phyloP scores from a whole-genome alignment of 2,113 vertebrate species.

The Oxyura jamaicensis region DNA sequence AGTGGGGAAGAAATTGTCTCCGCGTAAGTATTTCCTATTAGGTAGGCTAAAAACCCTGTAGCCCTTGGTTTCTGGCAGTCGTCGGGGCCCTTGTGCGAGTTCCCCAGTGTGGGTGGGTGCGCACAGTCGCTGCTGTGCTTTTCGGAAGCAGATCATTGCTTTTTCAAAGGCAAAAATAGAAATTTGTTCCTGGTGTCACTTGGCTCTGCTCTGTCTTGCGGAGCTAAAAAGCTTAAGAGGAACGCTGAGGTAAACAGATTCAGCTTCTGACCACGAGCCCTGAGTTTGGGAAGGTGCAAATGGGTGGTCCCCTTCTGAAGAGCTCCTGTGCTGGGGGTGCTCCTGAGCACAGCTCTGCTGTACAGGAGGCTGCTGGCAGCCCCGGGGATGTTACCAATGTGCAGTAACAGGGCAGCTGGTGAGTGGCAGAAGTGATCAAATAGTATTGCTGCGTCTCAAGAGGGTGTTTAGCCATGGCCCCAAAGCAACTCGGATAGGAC shows the following conservation, averaged over 20 bases:
- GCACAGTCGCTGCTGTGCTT: not conserved
- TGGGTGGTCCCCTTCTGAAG: not conserved
- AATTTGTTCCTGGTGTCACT: not conserved
- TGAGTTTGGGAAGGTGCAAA: not conserved
- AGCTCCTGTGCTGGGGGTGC: not conserved
- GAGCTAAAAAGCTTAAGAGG: not conserved
- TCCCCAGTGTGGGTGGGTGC: not conserved
- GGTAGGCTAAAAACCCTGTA: not conserved
- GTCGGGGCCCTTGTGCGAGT: rapidly evolving
- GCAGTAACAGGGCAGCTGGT: not conserved
- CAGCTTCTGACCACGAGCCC: not conserved
- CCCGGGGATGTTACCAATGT: not conserved
- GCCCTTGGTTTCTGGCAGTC: not conserved
- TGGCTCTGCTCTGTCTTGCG: not conserved
- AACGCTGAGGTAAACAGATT: not conserved
- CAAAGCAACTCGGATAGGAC: not conserved
- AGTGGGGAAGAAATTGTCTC: constrained; percentile 98
- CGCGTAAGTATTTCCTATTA: constrained; percentile 86
- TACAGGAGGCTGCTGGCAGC: not conserved
- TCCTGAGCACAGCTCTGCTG: not conserved
- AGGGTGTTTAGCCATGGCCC: not conserved
- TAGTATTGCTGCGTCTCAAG: not conserved
- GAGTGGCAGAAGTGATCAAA: not conserved
- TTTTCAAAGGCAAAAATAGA: constrained; percentile 5
- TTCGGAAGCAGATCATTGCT: not conserved